These are phyloP conservation scores for Carcinoscorpius rotundicauda DNA, from an alignment of 1,140 invertebrate genomes.

Conservation along the genomic window DNA sequence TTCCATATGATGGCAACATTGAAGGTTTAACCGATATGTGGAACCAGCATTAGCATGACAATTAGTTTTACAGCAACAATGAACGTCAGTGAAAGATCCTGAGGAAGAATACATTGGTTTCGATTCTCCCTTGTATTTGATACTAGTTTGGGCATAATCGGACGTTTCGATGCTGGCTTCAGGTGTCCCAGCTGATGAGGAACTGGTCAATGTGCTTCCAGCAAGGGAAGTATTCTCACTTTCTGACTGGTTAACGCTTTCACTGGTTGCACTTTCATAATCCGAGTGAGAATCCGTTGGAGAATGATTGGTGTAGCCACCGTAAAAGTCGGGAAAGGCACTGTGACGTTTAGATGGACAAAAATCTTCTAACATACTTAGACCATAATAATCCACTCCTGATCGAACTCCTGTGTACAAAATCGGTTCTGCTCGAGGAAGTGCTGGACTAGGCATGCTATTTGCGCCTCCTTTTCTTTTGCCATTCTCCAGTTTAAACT, in stretches of 20 bases:
- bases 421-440: constrained; percentile 13
- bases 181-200: too few species aligned
- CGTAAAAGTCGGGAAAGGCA: constrained; percentile 18
- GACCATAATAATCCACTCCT: constrained; percentile 3
- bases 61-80: constrained; percentile 6
- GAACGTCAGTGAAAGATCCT: neutral
- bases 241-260: too few species aligned
- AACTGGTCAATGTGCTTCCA: too few species aligned
- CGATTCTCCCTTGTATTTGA: too few species aligned
- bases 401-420: constrained; percentile 11
- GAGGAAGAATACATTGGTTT: too few species aligned
- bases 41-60: neutral
- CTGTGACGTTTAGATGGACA: constrained; percentile 4
- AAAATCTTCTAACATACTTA: constrained; percentile 12
- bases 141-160: too few species aligned
- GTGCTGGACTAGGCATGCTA: constrained; percentile 8
- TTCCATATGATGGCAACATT: constrained; percentile 21
- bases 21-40: constrained; percentile 12
- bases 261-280: constrained; percentile 10
- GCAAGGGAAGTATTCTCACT: too few species aligned
- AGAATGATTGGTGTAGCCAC: constrained; percentile 8
- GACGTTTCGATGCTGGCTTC: too few species aligned
- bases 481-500: constrained; percentile 13
- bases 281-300: constrained; percentile 14
- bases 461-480: neutral